Conservation (phyloP, 2,113 vertebrate genomes). For the Anseranas semipalmata region DNA sequence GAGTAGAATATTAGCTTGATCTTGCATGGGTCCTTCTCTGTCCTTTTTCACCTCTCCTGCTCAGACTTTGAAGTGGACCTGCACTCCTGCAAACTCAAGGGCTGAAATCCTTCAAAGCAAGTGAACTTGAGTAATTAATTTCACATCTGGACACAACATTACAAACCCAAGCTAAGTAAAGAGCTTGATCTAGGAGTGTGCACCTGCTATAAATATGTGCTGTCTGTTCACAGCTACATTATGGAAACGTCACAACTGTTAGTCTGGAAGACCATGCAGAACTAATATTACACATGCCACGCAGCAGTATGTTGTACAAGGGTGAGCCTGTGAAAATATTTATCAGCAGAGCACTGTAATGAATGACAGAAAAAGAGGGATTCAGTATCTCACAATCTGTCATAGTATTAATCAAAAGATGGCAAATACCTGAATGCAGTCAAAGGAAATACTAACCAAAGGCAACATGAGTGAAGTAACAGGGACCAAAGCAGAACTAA, state of each 20-base stretch:
- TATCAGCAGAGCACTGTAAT: background rate
- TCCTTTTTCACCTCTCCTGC: background rate
- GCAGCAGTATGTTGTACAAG: background rate
- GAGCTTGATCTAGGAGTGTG: accelerated
- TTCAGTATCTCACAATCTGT: background rate
- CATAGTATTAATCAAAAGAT: background rate
- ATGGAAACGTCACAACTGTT: background rate
- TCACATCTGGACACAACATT: background rate
- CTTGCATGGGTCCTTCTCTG: background rate
- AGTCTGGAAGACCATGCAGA: background rate
- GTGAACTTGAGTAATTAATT: background rate
- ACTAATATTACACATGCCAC: too few relatives aligned
- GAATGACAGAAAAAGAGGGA: background rate
- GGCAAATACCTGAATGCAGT: background rate
- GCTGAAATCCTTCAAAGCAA: background rate
- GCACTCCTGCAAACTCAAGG: background rate
- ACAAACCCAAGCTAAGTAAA: background rate
- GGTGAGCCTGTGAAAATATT: background rate
- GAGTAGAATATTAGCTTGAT: background rate
- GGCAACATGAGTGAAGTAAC: background rate
- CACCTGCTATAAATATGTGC: background rate
- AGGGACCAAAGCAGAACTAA: background rate
- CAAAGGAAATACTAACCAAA: background rate
- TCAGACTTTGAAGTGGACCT: background rate
- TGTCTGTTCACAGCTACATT: background rate